Evolutionary conservation across 2,797 vertebrate genomes (phyloP).

Genomic region (Poecile montanus): DNA sequence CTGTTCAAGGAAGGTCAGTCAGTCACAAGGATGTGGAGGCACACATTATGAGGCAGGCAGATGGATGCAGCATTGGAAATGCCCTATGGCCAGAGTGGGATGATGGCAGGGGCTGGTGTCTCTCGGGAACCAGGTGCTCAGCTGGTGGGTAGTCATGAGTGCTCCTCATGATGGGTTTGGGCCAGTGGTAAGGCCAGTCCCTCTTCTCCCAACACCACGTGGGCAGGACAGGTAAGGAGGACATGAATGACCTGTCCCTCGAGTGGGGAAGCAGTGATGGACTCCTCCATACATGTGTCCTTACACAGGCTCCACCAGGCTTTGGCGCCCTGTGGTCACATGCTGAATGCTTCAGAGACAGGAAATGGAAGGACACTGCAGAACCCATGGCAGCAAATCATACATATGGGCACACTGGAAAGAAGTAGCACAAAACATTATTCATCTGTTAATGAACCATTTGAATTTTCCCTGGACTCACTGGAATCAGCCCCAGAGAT

Average conservation of each 20-base stretch:
- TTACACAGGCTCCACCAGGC: neutral
- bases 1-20: neutral
- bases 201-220: rapidly evolving
- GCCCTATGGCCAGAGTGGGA: neutral
- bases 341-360: neutral
- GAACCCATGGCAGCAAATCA: neutral
- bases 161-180: neutral
- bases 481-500: neutral
- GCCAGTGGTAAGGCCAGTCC: neutral
- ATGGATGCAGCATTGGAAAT: neutral
- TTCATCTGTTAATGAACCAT: neutral
- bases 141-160: neutral
- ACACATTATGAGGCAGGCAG: rapidly evolving
- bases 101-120: neutral
- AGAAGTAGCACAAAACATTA: neutral
- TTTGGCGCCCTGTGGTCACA: rapidly evolving
- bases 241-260: neutral
- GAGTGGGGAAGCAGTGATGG: neutral
- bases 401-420: neutral
- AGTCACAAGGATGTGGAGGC: neutral
- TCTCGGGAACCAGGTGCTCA: neutral
- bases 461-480: neutral
- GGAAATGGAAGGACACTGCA: neutral
- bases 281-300: neutral
- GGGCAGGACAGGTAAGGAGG: neutral